Base-by-base conservation (phyloP, 2,888 invertebrate species). In the Danaus chrysippus region DNA sequence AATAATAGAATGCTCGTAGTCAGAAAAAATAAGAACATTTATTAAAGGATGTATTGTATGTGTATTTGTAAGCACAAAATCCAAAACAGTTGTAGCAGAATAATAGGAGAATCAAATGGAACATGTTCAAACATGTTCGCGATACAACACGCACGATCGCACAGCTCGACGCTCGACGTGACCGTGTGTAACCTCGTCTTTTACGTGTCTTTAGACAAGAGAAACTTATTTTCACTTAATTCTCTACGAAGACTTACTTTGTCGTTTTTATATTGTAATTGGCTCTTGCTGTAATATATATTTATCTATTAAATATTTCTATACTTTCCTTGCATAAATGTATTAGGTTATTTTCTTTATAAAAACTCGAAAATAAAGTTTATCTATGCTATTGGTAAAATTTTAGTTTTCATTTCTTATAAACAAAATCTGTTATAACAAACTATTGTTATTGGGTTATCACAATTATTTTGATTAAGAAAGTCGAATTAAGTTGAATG, bases 131-230 rank as follows among this genome's bases (percentile, higher is more conserved):
- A 71, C 70, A 70, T 68, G 62, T 69, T 63, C 68, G 65, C 70
- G 76, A 77, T 78, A 71, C 71, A 68, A 67, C 70, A 73, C 74
- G 82, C 82, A 79, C 81, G 82, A 65, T 59, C 61, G 13, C 60
- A 58, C 73, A 15, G 75, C 73, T 74, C 69, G 68, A 68, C 68
- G 68, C 57, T 56, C 71, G 73, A 79, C 76, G 76, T 78, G 78
- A 73, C 76, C 66, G 74, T 82, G 74, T 79, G 77, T 79, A 42
- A 11, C 34, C 15, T 58, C 55, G 54, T 54, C 58, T 63, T 61
- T 43, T 58, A 66, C 64, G 66, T 68, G 66, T 68, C 62, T 64
- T 64, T 66, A 68, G 64, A 64, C 62, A 61, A 59, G 58, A 64
- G 63, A 66, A 66, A 66, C 68, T 63, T 66, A 66, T 68, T 63